phyloP scores from a whole-genome alignment of 2,113 vertebrate genomes.

The Rynchops niger region DNA sequence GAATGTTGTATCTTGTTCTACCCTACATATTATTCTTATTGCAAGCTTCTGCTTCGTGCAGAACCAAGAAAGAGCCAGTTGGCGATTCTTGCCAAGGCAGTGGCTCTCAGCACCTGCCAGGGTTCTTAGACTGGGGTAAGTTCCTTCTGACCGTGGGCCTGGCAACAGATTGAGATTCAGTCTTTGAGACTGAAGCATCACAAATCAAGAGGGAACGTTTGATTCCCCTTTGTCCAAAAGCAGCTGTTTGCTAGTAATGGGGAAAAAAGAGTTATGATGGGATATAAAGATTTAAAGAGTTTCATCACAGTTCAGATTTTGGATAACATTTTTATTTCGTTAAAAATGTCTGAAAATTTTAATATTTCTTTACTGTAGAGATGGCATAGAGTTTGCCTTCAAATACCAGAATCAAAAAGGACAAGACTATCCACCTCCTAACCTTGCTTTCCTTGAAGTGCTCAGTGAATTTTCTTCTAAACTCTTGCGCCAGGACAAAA shows the following conservation, averaged over 20 bases:
- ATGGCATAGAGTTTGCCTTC: conserved; percentile 98
- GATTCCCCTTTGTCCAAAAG: neutral
- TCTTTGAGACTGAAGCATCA: neutral
- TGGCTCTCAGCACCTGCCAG: neutral
- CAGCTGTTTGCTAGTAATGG: neutral
- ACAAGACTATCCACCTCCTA: conserved; percentile 91
- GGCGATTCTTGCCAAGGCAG: neutral
- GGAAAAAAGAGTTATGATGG: neutral
- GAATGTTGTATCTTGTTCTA: neutral
- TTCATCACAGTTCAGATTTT: neutral
- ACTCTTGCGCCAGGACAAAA: conserved; percentile 95
- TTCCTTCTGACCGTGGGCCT: neutral
- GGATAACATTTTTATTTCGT: neutral
- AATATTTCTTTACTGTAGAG: conserved; percentile 73
- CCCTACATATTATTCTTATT: neutral
- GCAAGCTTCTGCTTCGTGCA: neutral
- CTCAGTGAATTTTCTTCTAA: conserved; percentile 98
- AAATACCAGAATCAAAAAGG: conserved; percentile 98
- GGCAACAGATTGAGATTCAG: too few relatives aligned
- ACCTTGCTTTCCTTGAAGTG: conserved; percentile 96
- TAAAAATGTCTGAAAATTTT: neutral
- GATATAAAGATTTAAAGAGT: neutral
- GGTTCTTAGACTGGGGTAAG: neutral
- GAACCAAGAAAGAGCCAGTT: neutral
- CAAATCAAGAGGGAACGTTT: neutral